A percentile compares a stretch with the other conserved stretches of the same genome.
Evolutionary conservation across 2,888 invertebrate species (phyloP).

Genomic region (Ommatoiulus sabulosus): DNA sequence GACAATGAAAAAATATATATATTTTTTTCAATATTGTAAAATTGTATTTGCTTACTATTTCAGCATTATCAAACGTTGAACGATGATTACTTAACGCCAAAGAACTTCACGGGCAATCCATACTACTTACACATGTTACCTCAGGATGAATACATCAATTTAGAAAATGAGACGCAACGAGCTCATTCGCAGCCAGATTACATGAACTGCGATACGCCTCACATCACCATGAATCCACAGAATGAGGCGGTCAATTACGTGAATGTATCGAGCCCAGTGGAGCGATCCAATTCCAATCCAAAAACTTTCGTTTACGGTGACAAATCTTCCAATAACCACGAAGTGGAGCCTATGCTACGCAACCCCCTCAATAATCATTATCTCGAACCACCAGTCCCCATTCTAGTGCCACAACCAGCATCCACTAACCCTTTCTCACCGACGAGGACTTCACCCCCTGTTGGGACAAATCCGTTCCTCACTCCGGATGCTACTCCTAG

Average conservation of each 20-base stretch:
- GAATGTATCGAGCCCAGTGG: constrained; percentile 48
- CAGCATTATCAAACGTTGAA: constrained; percentile 59
- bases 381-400: constrained; percentile 25
- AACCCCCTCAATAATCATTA: constrained; percentile 22
- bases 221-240: background rate
- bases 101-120: constrained; percentile 38
- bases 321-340: constrained; percentile 3
- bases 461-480: constrained; percentile 48
- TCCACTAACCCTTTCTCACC: constrained; percentile 38
- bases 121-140: constrained; percentile 48
- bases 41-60: background rate
- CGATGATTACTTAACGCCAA: constrained; percentile 48
- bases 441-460: background rate
- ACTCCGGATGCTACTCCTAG: background rate
- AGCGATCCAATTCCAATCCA: background rate
- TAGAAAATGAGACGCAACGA: background rate
- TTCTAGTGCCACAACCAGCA: background rate
- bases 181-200: background rate
- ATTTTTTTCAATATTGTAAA: background rate
- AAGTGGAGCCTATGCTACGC: constrained; percentile 51
- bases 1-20: no score
- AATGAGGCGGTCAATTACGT: constrained; percentile 51
- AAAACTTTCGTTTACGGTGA: constrained; percentile 49
- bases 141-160: constrained; percentile 21
- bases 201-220: constrained; percentile 4